These are phyloP conservation scores for Ennomos erosarius DNA, from an alignment of 2,888 invertebrate genomes.

Conservation along the genomic window DNA sequence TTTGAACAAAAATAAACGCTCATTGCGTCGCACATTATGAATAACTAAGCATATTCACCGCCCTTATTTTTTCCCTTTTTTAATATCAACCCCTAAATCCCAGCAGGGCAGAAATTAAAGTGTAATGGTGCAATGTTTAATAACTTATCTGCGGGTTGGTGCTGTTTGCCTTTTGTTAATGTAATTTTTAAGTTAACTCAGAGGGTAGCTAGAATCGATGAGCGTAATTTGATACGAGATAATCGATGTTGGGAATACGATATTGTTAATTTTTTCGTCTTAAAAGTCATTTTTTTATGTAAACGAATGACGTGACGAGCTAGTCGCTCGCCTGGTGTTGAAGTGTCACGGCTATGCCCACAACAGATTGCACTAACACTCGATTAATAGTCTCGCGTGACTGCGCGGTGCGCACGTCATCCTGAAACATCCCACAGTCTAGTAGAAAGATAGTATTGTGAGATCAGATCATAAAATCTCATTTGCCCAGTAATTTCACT, in stretches of 20 bases:
- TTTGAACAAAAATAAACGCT: conserved; percentile 69
- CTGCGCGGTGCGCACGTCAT: too few species aligned
- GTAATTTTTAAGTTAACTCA: conserved; percentile 75
- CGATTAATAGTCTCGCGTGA: too few species aligned
- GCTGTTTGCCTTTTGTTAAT: conserved; percentile 78
- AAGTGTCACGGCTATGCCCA: too few species aligned
- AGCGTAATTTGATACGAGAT: conserved; percentile 45
- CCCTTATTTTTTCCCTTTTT: conserved; percentile 67
- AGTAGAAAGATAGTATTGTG: too few species aligned
- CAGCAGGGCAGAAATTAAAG: conserved; percentile 80
- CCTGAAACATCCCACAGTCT: too few species aligned
- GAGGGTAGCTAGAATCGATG: conserved; percentile 51
- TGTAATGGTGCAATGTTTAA: conserved; percentile 83
- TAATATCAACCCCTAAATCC: conserved; percentile 75
- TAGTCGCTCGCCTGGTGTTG: too few species aligned
- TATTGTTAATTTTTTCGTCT: conserved; percentile 7
- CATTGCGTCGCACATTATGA: conserved; percentile 59
- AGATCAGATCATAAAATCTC: too few species aligned
- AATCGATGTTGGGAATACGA: conserved; percentile 34
- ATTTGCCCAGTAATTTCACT: too few species aligned
- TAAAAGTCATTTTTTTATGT: too few species aligned
- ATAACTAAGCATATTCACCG: conserved; percentile 72
- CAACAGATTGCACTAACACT: too few species aligned
- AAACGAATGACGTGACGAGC: too few species aligned
- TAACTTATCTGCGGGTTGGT: conserved; percentile 80